Base-by-base conservation (phyloP, 1,140 invertebrate species). In the Drosophila azteca region DNA sequence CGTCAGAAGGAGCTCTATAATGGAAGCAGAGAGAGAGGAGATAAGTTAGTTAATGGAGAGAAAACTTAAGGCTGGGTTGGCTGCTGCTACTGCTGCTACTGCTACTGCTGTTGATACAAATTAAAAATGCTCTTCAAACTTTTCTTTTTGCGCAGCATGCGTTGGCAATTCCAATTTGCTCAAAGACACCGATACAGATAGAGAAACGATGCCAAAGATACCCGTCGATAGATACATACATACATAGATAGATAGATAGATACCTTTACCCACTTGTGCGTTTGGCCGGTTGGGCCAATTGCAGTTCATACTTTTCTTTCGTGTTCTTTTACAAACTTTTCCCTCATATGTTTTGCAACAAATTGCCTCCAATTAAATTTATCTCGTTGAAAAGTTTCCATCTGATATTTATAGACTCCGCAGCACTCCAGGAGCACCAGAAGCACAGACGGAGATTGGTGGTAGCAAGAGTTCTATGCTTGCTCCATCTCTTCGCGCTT, bases 1-100 rank as follows among this genome's bases (percentile, higher is more conserved):
- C 94, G 90, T 48, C 93, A 94, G 53, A 93, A 90, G 55, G 94
- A 92, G 77, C 91, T 92, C 90, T 95, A 60, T 11, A 59, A 49
- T 22, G 44, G n/a, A 9, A n/a, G 26, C 5, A 15, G 57, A 20
- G 11, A 20, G 46, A 24, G 26, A 20, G 24, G 3, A 31, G 24
- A 57, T 61, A 55, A 69, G 59, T 73, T 65, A 49, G 54, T 61
- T 77, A 64, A 74, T 68, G 41, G 58, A 31, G 29, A 41, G 51
- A 58, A 43, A 83, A 79, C 71, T 85, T 85, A 85, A 68, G 77
- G 59, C 49, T 43, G 24, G 24, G 24, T 24, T 24, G 24, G 22
- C 55, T 41, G 62, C 29, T 31, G n/a, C n/a, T n/a, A n/a, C n/a
- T n/a, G n/a, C n/a, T n/a, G n/a, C n/a, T n/a, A n/a, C n/a, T 7